These are phyloP conservation scores for Mythimna loreyi DNA, from an alignment of 2,888 invertebrate species.

Conservation along the genomic window DNA sequence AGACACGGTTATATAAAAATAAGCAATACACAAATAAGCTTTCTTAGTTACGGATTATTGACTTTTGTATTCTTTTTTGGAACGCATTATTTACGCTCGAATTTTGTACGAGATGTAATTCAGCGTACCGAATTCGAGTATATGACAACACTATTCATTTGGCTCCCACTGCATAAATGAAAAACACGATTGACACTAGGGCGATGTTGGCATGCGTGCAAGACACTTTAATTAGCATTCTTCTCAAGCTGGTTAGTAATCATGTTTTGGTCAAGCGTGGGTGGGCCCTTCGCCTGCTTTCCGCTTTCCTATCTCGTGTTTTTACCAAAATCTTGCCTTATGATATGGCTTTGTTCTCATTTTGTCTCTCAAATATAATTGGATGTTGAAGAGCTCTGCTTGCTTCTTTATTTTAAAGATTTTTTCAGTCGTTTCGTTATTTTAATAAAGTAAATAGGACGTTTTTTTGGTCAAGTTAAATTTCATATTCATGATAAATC, in stretches of 20 bases:
- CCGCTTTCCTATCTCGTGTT: slow-evolving; percentile 51
- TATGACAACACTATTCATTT: not conserved
- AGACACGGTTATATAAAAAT: no score
- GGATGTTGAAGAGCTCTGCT: slow-evolving; percentile 3
- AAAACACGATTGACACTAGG: slow-evolving; percentile 72
- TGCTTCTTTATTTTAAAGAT: not conserved
- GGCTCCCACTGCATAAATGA: slow-evolving; percentile 57
- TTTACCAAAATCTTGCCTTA: slow-evolving; percentile 39
- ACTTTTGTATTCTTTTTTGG: no score
- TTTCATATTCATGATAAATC: no score
- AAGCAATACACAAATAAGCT: no score
- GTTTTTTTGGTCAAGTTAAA: slow-evolving; percentile 6
- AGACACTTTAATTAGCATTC: slow-evolving; percentile 70
- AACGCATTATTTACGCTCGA: no score
- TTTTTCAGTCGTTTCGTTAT: not conserved
- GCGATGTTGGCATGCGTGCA: slow-evolving; percentile 64
- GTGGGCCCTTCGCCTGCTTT: slow-evolving; percentile 57
- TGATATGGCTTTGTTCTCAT: slow-evolving; percentile 29
- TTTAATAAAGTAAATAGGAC: not conserved
- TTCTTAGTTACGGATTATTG: no score
- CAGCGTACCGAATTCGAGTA: no score
- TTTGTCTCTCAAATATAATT: slow-evolving; percentile 36
- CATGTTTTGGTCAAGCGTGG: slow-evolving; percentile 62
- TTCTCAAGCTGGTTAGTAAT: slow-evolving; percentile 65
- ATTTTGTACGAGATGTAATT: no score